Base-by-base conservation (phyloP, 2,113 vertebrate species). In the Glaucidium brasilianum region DNA sequence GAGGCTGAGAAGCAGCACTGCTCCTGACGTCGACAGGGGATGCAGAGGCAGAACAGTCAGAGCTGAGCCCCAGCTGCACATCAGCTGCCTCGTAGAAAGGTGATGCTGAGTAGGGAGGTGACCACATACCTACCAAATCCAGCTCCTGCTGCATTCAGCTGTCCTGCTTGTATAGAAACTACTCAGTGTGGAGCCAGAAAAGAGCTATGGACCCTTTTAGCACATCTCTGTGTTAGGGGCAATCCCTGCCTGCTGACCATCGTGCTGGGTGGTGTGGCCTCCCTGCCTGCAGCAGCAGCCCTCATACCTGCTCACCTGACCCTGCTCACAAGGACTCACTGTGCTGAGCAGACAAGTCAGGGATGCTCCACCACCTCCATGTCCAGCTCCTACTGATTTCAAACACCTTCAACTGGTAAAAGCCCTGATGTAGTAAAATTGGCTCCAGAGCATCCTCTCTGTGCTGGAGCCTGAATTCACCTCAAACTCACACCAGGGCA, bases 81-180 rank as follows among this genome's bases (percentile, higher is more conserved):
- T 18, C 0, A 0, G 62, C 47, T 49, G 60, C 25, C 41, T 49
- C 0, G 0, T 15, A 10, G 27, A 34, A n/a, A 64, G 45, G n/a
- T 26, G 12, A 21, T 67, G 49, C 32, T 34, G 67, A 37, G 10
- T 1, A 1, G 5, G 23, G 59, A 67, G 15, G 7, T 37, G 67
- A 32, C 49, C 45, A 23, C 26, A 22, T 30, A 34, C 45, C 12
- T 45, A 19, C 20, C 2, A 2, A 32, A 52, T 7, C 35, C 76
- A 91, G 43, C 52, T 56, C 37, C 22, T 55, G 37, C 50, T 53
- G 49, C 66, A 15, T 41, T 41, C 56, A 49, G 7, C 72, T 69
- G 49, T 29, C 45, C 19, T 35, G 13, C 11, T 56, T 15, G 30
- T 21, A 47, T 6, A 53, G 73, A 35, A 77, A 26, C 11, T 41